Evolutionary conservation across 1,140 invertebrate species (phyloP).

Genomic region (Marisa cornuarietis): DNA sequence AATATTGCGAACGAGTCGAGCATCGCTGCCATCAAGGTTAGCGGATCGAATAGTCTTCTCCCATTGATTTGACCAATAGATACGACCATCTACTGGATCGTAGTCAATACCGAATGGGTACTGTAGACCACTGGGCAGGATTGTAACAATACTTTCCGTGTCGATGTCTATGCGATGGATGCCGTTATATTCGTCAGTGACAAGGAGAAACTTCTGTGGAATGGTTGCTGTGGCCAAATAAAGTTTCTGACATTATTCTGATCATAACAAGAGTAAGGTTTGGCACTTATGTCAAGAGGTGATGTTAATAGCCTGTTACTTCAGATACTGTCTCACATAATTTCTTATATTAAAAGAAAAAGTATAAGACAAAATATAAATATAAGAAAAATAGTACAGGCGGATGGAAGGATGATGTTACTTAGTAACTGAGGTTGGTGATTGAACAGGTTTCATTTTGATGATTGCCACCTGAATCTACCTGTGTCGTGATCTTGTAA

Average conservation of each 20-base stretch:
- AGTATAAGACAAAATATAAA: background rate
- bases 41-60: background rate
- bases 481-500: too few species aligned
- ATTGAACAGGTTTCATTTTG: too few species aligned
- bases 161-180: background rate
- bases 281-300: too few species aligned
- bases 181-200: background rate
- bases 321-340: too few species aligned
- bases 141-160: background rate
- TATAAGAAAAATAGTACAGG: background rate
- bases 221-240: background rate
- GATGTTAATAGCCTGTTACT: too few species aligned
- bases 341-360: background rate
- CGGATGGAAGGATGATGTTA: too few species aligned
- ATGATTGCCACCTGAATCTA: too few species aligned
- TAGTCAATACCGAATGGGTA: background rate
- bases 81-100: background rate
- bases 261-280: too few species aligned
- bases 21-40: background rate
- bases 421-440: too few species aligned
- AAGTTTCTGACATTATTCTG: too few species aligned
- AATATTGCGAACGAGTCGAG: background rate
- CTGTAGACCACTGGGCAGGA: background rate
- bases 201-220: background rate
- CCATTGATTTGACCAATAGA: background rate